Evolutionary conservation across 2,113 vertebrate species (phyloP), one percentile per base, ranked within the genome.

Genomic region (Nicator chloris): DNA sequence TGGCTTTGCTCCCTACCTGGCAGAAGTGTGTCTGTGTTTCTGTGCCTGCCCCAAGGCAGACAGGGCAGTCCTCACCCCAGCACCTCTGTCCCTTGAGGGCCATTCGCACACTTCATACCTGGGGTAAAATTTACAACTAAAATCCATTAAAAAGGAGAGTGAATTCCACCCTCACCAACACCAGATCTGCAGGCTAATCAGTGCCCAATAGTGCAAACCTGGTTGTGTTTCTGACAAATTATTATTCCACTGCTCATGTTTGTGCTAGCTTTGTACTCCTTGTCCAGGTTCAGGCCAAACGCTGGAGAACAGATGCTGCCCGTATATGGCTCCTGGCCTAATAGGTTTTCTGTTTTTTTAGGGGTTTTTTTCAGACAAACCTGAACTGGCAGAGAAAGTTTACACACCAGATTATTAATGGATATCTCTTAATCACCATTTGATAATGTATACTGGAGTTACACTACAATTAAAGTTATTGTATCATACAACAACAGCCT

Each of bases 281-380:
- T 22, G 21, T 24, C 59, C 88, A 90, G 71, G 31, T 50, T 92
- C 54, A 15, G 44, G 88, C 88, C 91, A 92, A 95, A 42, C 22
- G 59, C 66, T 69, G 10, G 37, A 80, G 92, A 83, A 81, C 68
- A 93, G 91, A 95, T 73, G 88, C 64, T 0, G 8, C 60, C 22
- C 0, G 35, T n/a, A 95, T 68, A 93, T 7, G 72, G 88, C 90
- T 70, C 51, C 68, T 42, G 54, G 82, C 86, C 90, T 73, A 88
- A 93, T 1, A 50, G 39, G 31, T 4, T 60, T 75, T 88, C 63
- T 26, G 16, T 22, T 54, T 90, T 30, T 57, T 83, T 44, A 35
- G 24, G 5, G 4, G 0, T 2, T 14, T n/a, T 49, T 17, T 40
- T 65, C 10, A 51, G 70, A 75, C 23, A 76, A 77, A 88, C 16